A percentile compares a stretch with the other conserved stretches of the same genome.
phyloP scores from a whole-genome alignment of 2,113 vertebrate species.

The Trichomycterus rosablanca region DNA sequence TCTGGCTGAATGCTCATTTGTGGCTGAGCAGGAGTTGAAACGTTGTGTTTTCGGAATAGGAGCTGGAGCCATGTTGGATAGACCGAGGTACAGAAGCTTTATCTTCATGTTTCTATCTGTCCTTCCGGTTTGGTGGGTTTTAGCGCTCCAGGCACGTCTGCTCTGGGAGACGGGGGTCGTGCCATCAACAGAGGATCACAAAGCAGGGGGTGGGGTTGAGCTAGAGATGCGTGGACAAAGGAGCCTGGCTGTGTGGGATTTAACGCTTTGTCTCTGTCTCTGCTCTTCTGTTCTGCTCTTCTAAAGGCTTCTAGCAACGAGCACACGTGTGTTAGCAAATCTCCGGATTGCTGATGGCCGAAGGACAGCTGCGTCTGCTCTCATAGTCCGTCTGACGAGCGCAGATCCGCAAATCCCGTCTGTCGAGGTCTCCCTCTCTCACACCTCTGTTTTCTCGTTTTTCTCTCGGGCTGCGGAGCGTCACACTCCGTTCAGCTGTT shows the following conservation, averaged over 20 bases:
- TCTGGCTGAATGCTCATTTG: constrained; percentile 77
- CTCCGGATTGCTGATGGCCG: background rate
- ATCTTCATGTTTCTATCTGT: background rate
- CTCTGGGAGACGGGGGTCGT: constrained; percentile 37
- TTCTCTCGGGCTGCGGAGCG: background rate
- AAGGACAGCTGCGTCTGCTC: constrained; percentile 6
- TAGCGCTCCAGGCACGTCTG: constrained; percentile 9
- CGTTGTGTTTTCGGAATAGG: constrained; percentile 56
- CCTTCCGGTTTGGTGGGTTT: background rate
- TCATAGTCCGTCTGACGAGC: background rate
- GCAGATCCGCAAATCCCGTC: background rate
- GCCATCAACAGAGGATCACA: constrained; percentile 53
- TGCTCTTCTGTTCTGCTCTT: background rate
- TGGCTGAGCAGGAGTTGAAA: constrained; percentile 61
- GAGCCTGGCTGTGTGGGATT: constrained; percentile 57
- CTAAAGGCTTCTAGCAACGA: background rate
- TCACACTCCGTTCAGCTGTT: background rate
- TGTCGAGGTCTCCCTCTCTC: background rate
- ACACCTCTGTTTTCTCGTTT: background rate
- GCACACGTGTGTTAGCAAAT: background rate
- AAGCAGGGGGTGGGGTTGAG: constrained; percentile 70
- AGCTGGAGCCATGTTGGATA: constrained; percentile 64
- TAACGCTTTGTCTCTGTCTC: constrained; percentile 30
- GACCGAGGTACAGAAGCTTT: constrained; percentile 66
- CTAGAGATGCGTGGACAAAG: constrained; percentile 65